phyloP scores from a whole-genome alignment of 2,113 vertebrate genomes.

The Heptranchias perlo region DNA sequence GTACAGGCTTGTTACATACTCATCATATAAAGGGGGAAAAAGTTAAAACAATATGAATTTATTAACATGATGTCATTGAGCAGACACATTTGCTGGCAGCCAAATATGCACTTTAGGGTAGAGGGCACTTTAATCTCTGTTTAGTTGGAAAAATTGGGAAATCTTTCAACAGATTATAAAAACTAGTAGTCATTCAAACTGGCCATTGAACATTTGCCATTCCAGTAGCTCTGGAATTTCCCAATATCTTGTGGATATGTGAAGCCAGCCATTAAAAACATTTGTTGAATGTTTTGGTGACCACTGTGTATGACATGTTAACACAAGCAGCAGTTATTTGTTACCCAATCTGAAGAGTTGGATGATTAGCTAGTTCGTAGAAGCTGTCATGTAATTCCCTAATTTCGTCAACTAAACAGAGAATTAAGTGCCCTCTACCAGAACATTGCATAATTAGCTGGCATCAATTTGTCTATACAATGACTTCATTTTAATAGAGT shows the following conservation, averaged over 20 bases:
- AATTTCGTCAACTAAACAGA: not conserved
- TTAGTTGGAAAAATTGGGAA: not conserved
- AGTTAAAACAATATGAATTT: slow-evolving; percentile 15
- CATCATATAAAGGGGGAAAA: not conserved
- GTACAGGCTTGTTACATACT: not conserved
- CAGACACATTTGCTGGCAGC: not conserved
- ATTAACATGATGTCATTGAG: slow-evolving; percentile 22
- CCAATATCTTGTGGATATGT: not conserved
- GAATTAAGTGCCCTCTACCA: not conserved
- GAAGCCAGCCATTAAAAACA: not conserved
- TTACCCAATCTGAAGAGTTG: not conserved
- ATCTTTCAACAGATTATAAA: slow-evolving; percentile 5
- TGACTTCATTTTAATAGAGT: not conserved
- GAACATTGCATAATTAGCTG: not conserved
- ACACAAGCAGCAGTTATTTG: not conserved
- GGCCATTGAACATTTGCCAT: not conserved
- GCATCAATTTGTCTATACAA: not conserved
- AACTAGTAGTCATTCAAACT: not conserved
- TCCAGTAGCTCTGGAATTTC: not conserved
- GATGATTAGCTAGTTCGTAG: not conserved
- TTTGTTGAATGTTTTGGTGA: not conserved
- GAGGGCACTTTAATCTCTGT: not conserved
- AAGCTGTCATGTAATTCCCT: not conserved
- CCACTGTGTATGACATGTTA: not conserved
- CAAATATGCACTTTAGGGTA: not conserved